A percentile compares a stretch with the other conserved stretches of the same genome.
Conservation (phyloP, 1,140 invertebrate species). For the Hypsibius dujardini region DNA sequence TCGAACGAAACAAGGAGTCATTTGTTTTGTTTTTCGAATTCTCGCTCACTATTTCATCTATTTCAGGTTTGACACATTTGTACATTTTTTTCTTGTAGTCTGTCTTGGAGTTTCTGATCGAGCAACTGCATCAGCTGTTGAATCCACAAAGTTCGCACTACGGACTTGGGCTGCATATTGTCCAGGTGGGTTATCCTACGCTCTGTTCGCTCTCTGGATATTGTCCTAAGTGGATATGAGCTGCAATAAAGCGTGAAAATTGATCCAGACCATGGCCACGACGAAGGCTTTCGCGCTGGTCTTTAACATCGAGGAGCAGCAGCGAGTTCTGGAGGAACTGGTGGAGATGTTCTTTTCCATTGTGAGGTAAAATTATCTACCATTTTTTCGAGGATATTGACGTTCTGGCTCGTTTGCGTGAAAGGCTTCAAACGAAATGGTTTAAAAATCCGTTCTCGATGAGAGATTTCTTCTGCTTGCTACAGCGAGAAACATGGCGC, state of each 20-base stretch:
- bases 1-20: no score
- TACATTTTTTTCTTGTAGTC: slow-evolving; percentile 1
- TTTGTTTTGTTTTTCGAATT: no score
- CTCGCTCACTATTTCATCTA: no score
- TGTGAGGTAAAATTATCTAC: background rate
- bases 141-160: background rate
- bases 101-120: slow-evolving; percentile 1
- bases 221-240: background rate
- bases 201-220: background rate
- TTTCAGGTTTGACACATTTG: background rate
- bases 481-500: background rate
- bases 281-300: slow-evolving; percentile 12
- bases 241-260: background rate
- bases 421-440: background rate
- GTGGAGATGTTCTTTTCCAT: background rate
- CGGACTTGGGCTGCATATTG: background rate
- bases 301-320: slow-evolving; percentile 2
- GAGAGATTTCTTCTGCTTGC: background rate
- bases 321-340: background rate
- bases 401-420: background rate
- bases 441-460: background rate
- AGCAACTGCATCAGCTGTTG: background rate
- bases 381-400: no score
- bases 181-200: slow-evolving; percentile 1
- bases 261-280: background rate